Evolutionary conservation across 2,797 vertebrate species (phyloP).

Genomic region (Pteronotus mesoamericanus): DNA sequence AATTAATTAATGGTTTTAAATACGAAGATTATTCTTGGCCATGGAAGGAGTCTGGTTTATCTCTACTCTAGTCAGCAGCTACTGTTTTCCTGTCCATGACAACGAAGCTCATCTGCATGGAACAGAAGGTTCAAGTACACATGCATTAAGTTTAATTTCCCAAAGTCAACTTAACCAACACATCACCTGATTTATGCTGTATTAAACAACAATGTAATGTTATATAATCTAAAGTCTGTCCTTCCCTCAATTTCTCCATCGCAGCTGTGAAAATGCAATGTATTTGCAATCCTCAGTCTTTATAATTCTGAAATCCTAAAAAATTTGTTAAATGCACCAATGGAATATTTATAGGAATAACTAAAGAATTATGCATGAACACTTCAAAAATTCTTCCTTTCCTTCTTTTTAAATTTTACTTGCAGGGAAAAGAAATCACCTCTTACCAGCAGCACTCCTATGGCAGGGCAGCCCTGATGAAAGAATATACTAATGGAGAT

Average conservation of each 20-base stretch:
- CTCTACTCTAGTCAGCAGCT: conserved; percentile 19
- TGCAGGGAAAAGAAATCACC: neutral
- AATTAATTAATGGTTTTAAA: neutral
- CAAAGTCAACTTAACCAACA: neutral
- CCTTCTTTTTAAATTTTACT: conserved; percentile 13
- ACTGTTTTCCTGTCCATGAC: conserved; percentile 9
- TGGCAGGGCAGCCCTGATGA: neutral
- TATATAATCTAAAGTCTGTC: neutral
- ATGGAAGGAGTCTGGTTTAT: neutral
- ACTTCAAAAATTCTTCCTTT: conserved; percentile 23
- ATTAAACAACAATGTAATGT: conserved; percentile 9
- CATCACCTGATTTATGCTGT: neutral
- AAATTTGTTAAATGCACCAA: neutral
- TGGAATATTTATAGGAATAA: neutral
- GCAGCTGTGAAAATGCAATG: neutral
- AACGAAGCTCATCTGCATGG: neutral
- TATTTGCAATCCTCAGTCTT: neutral
- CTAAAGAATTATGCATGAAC: neutral
- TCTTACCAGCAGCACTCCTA: neutral
- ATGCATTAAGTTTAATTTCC: conserved; percentile 39
- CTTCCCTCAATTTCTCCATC: neutral
- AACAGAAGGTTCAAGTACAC: conserved; percentile 18
- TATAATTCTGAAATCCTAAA: conserved; percentile 9
- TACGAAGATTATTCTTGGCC: neutral
- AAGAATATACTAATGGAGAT: neutral